A percentile compares a stretch with the other conserved stretches of the same genome.
phyloP scores from a whole-genome alignment of 1,140 invertebrate genomes.

The Heliconius nattereri region DNA sequence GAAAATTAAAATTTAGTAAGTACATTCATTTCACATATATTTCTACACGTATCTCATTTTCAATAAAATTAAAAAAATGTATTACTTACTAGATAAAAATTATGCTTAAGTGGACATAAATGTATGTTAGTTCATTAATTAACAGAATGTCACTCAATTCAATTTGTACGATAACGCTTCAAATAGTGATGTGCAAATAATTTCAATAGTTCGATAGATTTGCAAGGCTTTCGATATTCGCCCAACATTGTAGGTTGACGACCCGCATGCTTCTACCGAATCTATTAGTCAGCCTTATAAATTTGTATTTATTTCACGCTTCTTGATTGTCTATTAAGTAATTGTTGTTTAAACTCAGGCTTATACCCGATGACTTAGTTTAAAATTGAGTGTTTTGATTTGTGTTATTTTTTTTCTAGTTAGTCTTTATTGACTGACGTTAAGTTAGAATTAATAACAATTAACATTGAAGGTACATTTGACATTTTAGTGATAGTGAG shows the following conservation, averaged over 20 bases:
- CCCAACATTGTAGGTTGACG: constrained; percentile 33
- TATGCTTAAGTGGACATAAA: background rate
- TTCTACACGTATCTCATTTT: too few relatives aligned
- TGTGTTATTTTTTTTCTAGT: too few relatives aligned
- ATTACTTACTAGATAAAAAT: background rate
- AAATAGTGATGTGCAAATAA: constrained; percentile 29
- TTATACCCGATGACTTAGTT: background rate
- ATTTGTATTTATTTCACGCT: constrained; percentile 29
- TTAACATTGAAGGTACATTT: background rate
- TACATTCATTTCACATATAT: too few relatives aligned
- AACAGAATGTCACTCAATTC: background rate
- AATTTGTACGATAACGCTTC: constrained; percentile 15
- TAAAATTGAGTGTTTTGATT: background rate
- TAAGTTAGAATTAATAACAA: background rate
- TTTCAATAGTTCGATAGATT: constrained; percentile 33
- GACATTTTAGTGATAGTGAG: too few relatives aligned
- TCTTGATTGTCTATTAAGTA: constrained; percentile 29
- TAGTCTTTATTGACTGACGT: background rate
- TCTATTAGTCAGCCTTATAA: constrained; percentile 35
- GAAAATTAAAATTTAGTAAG: too few relatives aligned
- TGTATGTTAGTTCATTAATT: background rate
- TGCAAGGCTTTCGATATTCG: constrained; percentile 28
- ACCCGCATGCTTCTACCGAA: constrained; percentile 38
- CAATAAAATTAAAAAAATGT: too few relatives aligned
- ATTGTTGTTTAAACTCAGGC: background rate